A percentile compares a stretch with the other conserved stretches of the same genome.
Conservation (phyloP, 2,888 invertebrate genomes). For the Eugnorisma glareosa region DNA sequence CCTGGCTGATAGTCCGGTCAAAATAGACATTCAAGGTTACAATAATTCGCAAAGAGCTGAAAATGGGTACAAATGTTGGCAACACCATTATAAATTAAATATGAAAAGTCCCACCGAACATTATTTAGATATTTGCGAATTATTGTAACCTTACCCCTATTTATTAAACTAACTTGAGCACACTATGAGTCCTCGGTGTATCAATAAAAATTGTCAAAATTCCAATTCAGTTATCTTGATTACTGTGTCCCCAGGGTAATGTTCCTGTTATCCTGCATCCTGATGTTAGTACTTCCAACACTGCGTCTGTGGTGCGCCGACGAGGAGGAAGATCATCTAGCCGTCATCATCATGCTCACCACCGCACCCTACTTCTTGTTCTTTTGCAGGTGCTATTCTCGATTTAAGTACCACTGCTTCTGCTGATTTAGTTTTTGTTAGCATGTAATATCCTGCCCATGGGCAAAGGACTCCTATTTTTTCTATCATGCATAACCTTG, state of each 20-base stretch:
- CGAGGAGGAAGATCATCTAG: constrained; percentile 97
- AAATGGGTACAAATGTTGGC: too few relatives aligned
- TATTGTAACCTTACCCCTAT: too few relatives aligned
- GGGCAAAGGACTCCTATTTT: background rate
- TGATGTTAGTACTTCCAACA: constrained; percentile 96
- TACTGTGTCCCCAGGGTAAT: constrained; percentile 92
- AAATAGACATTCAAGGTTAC: too few relatives aligned
- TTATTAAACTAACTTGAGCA: too few relatives aligned
- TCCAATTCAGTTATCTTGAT: background rate
- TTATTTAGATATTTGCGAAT: too few relatives aligned
- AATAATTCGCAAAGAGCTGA: too few relatives aligned
- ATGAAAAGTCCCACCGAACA: too few relatives aligned
- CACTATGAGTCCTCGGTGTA: background rate
- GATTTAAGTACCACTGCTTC: background rate
- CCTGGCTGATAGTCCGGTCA: background rate
- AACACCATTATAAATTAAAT: too few relatives aligned
- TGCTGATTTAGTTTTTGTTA: background rate
- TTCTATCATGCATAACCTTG: background rate
- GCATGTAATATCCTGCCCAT: background rate
- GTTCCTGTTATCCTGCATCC: constrained; percentile 97
- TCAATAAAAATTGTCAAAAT: background rate
- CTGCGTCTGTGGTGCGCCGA: constrained; percentile 96
- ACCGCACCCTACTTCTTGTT: constrained; percentile 99
- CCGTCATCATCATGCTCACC: constrained; percentile 98
- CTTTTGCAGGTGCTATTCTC: constrained; percentile 95